Evolutionary conservation across 2,797 vertebrate species (phyloP), one percentile per base, ranked within the genome.

Genomic region (Chelmon rostratus): DNA sequence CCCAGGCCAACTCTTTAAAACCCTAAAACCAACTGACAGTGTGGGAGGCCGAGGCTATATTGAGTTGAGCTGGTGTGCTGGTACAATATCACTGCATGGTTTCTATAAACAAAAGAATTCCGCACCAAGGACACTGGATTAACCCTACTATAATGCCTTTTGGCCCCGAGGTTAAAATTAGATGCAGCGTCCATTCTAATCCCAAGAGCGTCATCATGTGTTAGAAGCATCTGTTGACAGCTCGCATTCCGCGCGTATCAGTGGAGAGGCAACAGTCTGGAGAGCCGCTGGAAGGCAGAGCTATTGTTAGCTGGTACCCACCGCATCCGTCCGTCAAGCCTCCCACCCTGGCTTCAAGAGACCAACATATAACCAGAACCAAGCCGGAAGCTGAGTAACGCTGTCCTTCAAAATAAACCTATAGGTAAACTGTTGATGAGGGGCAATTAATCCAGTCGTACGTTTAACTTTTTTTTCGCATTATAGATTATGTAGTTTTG

Each of bases 171-270:
- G 96, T 95, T 99, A 99, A 97, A 98, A 96, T 98, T 99, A 99
- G 98, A 92, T 11, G 42, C 81, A 91, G 91, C 93, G 93, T 96
- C 95, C 96, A 96, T 96, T 97, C 95, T 97, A 95, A 96, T 96
- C 94, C 96, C 87, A 89, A 94, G 94, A 94, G 97, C 94, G 96
- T 98, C 97, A 97, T 96, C 95, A 90, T 95, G 96, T 96, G 96
- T 96, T 96, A 91, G 95, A 83, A 96, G 96, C 97, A 98, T 98
- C 97, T 98, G 97, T 97, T 98, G 97, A 98, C 97, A 98, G 96
- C 93, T 95, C 87, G 94, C 97, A 99, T 98, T 96, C 96, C 97
- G 83, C 18, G 89, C 96, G 94, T 98, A 97, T 97, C 97, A 96
- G 93, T 82, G 91, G 96, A 95, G 96, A 95, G 95, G 95, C 96